These are phyloP conservation scores for Andrena trimmerana DNA, from an alignment of 2,888 invertebrate species.

Conservation along the genomic window DNA sequence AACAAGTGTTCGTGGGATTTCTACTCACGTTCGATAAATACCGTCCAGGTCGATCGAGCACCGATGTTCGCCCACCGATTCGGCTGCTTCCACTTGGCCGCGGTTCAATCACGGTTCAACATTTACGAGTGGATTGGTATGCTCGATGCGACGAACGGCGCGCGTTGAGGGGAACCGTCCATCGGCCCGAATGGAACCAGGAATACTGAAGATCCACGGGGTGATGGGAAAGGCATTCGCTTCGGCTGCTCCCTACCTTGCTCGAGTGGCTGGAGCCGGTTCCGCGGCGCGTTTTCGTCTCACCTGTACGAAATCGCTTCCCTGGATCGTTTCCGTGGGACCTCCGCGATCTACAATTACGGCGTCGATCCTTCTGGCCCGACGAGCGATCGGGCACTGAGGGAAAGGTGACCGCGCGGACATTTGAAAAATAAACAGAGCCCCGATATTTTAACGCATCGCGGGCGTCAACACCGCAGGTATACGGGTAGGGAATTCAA, in stretches of 20 bases:
- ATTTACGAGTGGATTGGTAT: background rate
- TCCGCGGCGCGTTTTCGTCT: constrained; percentile 35
- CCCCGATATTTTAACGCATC: too few species aligned
- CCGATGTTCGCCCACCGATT: constrained; percentile 11
- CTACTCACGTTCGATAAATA: background rate
- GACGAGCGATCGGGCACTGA: background rate
- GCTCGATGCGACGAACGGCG: constrained; percentile 35
- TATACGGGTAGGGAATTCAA: too few species aligned
- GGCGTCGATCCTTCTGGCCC: too few species aligned
- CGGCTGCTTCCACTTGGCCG: constrained; percentile 19
- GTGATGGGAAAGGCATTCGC: constrained; percentile 81
- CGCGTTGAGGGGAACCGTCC: constrained; percentile 74
- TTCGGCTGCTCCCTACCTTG: constrained; percentile 80
- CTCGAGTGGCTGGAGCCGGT: constrained; percentile 23
- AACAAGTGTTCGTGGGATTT: background rate
- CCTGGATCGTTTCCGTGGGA: background rate
- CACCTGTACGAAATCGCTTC: constrained; percentile 35
- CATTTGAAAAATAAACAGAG: too few species aligned
- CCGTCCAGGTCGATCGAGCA: background rate
- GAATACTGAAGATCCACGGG: constrained; percentile 78
- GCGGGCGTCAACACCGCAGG: too few species aligned
- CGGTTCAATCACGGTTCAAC: constrained; percentile 24
- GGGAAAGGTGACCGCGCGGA: background rate
- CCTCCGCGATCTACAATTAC: background rate
- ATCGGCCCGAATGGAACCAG: constrained; percentile 80